phyloP scores from a whole-genome alignment of 2,113 vertebrate genomes.

The Mesoclemmys tuberculata region DNA sequence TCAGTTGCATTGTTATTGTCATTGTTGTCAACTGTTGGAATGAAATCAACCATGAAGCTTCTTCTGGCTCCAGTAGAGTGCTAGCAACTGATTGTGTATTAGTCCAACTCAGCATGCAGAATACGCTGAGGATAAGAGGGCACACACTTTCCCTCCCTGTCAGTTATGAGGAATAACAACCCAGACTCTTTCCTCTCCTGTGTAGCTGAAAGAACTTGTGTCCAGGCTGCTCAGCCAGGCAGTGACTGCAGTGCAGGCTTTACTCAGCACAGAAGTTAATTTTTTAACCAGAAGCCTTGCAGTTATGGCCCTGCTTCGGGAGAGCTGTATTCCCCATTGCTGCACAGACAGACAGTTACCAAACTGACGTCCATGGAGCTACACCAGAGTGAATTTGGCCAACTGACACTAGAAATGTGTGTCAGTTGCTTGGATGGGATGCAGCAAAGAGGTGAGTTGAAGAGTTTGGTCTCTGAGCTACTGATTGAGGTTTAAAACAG shows the following conservation, averaged over 20 bases:
- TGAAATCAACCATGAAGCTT: not conserved
- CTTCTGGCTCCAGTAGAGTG: not conserved
- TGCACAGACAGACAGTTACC: not conserved
- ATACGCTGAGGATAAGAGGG: not conserved
- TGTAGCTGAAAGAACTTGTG: not conserved
- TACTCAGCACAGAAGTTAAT: not conserved
- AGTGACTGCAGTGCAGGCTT: not conserved
- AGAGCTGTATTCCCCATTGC: not conserved
- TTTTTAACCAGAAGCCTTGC: not conserved
- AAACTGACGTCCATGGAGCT: not conserved
- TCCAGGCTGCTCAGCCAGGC: not conserved
- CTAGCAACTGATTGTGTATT: not conserved
- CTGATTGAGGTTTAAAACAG: not conserved
- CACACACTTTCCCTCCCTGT: not conserved
- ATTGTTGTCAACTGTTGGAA: not conserved
- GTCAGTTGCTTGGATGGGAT: not conserved
- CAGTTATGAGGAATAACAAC: not conserved
- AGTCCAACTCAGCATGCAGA: not conserved
- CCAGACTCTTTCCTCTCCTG: not conserved
- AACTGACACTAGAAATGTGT: not conserved
- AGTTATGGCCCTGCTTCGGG: not conserved
- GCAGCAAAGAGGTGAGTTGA: not conserved
- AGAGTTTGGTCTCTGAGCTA: not conserved
- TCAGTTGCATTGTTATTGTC: not conserved
- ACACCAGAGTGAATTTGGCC: not conserved